Base-by-base conservation (phyloP, 2,888 invertebrate genomes). In the Anthrax anthrax region DNA sequence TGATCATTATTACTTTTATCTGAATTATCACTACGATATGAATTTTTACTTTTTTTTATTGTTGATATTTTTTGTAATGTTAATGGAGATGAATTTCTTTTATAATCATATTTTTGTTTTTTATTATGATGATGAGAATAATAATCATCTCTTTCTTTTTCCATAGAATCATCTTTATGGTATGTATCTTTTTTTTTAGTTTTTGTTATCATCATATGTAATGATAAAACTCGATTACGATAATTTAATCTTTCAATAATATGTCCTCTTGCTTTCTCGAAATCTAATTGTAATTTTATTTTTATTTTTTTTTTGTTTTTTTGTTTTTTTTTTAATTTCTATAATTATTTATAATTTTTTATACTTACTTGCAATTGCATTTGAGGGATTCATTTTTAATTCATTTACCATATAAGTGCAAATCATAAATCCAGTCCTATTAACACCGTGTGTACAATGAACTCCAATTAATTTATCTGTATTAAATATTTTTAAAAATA, bases 361-460 rank as follows among this genome's bases (percentile, higher is more conserved):
- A 23, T 23, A 59, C 62, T 54, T 68, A 83, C 83, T 71, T 57
- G 70, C 60, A 45, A 83, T 72, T 38, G 82, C 79, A 38, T 72
- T 70, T 18, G 65, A 56, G 14, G 76, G 72, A 3, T 70, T 58
- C 51, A 78, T 70, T 19, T 72, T 70, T 59, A 81, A 63, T 47
- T 75, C 72, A 50, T 78, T 75, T 46, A 81, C 72, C 75, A 86
- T 78, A 63, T 77, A 84, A 57, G 78, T 74, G 62, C 85, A 84
- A 54, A 86, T 79, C 61, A 86, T 74, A 61, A 80, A 85, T 5
- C 86, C 85, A 10, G 85, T 84, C 52, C 87, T 75, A 64, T 87
- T 87, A 51, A 86, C 69, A 5, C 86, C 86, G 59, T 85, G 86
- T 2, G 86, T 87, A 62, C 87, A 87, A 63, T 87, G 86, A 47